Conservation (phyloP, 1,140 invertebrate species). For the Bicyclus anynana region DNA sequence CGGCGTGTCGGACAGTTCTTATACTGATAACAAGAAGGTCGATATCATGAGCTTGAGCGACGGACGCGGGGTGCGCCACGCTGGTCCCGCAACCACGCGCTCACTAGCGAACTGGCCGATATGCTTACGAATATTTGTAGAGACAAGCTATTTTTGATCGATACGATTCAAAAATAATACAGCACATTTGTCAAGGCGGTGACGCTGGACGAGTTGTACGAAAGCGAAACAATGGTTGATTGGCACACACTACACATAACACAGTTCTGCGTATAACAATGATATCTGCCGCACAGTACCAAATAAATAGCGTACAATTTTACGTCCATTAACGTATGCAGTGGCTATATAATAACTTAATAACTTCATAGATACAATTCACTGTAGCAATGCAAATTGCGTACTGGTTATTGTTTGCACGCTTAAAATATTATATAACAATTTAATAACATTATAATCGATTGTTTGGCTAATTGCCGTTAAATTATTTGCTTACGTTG, state of each 20-base stretch:
- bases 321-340: too few species aligned
- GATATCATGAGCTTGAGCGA: slow-evolving; percentile 41
- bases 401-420: too few species aligned
- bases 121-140: slow-evolving; percentile 49
- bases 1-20: slow-evolving; percentile 54
- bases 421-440: too few species aligned
- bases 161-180: slow-evolving; percentile 57
- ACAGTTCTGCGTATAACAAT: too few species aligned
- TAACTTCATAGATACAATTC: too few species aligned
- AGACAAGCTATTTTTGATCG: slow-evolving; percentile 68
- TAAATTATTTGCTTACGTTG: too few species aligned
- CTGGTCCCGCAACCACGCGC: slow-evolving; percentile 30
- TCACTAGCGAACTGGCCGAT: slow-evolving; percentile 30
- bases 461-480: too few species aligned
- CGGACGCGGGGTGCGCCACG: slow-evolving; percentile 32
- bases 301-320: too few species aligned
- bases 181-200: slow-evolving; percentile 23
- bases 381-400: too few species aligned
- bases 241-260: slow-evolving; percentile 21
- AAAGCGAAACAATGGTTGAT: slow-evolving; percentile 26
- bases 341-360: too few species aligned
- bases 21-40: slow-evolving; percentile 64
- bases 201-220: slow-evolving; percentile 13
- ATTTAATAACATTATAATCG: too few species aligned
- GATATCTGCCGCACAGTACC: too few species aligned